Conservation (phyloP, 2,888 invertebrate genomes). For the Prenolepis imparis region DNA sequence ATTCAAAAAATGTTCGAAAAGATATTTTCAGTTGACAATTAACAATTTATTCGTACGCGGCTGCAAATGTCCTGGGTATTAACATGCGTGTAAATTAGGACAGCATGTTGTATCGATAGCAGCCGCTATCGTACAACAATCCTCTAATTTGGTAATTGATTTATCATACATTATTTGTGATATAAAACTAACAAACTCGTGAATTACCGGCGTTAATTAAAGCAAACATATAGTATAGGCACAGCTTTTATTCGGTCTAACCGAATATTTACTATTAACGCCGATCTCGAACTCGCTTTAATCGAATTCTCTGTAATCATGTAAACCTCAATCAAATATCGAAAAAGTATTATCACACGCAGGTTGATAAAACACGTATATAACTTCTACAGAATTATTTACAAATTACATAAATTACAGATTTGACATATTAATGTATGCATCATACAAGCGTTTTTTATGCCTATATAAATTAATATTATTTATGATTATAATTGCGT, state of each 20-base stretch:
- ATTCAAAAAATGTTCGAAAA: background rate
- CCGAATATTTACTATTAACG: constrained; percentile 42
- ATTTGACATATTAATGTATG: background rate
- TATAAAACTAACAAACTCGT: constrained; percentile 76
- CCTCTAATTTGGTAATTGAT: constrained; percentile 84
- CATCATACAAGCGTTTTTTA: constrained; percentile 46
- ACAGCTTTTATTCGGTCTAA: constrained; percentile 63
- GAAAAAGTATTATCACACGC: background rate
- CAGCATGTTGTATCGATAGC: constrained; percentile 52
- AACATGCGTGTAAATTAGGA: constrained; percentile 30
- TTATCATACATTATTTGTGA: constrained; percentile 80
- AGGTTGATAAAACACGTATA: background rate
- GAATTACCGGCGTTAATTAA: constrained; percentile 76
- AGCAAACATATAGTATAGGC: constrained; percentile 66
- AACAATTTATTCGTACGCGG: constrained; percentile 4
- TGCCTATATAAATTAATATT: constrained; percentile 76
- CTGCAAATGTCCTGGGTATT: constrained; percentile 4
- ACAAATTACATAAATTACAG: background rate
- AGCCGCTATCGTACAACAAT: constrained; percentile 76
- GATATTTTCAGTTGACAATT: background rate
- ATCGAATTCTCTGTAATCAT: constrained; percentile 18
- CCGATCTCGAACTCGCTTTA: constrained; percentile 24
- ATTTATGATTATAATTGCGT: constrained; percentile 74
- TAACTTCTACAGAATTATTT: constrained; percentile 6
- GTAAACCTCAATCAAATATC: constrained; percentile 20